Percentiles rank a stretch among this genome's conserved stretches.
Conservation (phyloP, 2,888 invertebrate genomes). For the Caenorhabditis angaria region DNA sequence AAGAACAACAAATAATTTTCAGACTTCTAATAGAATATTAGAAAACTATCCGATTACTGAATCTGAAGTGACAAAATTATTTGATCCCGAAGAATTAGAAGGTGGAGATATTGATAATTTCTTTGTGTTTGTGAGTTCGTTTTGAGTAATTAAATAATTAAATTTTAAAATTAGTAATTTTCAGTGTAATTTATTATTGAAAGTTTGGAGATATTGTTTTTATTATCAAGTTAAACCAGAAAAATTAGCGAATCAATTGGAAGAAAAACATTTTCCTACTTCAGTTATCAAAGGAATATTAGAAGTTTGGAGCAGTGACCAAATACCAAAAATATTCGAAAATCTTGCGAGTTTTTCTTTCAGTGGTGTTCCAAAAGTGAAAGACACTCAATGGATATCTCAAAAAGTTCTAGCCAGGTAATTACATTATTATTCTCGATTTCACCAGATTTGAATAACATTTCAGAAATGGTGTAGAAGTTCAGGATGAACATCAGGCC, state of each 20-base stretch:
- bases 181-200: slow-evolving; percentile 5
- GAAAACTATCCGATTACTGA: neutral
- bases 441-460: neutral
- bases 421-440: neutral
- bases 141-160: neutral
- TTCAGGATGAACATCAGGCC: neutral
- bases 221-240: neutral
- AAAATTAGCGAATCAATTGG: slow-evolving; percentile 1
- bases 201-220: neutral
- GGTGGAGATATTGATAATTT: neutral
- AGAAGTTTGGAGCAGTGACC: neutral
- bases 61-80: neutral
- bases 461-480: neutral
- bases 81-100: neutral
- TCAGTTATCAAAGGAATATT: slow-evolving; percentile 2
- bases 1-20: no score
- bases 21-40: neutral
- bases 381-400: slow-evolving; percentile 4
- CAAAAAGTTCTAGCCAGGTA: neutral
- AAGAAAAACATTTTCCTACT: neutral
- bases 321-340: neutral
- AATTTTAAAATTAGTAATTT: neutral
- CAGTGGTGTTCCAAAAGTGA: neutral
- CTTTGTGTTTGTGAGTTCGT: neutral
- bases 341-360: neutral